Base-by-base conservation (phyloP, 2,797 vertebrate species). In the Lacerta bilineata region DNA sequence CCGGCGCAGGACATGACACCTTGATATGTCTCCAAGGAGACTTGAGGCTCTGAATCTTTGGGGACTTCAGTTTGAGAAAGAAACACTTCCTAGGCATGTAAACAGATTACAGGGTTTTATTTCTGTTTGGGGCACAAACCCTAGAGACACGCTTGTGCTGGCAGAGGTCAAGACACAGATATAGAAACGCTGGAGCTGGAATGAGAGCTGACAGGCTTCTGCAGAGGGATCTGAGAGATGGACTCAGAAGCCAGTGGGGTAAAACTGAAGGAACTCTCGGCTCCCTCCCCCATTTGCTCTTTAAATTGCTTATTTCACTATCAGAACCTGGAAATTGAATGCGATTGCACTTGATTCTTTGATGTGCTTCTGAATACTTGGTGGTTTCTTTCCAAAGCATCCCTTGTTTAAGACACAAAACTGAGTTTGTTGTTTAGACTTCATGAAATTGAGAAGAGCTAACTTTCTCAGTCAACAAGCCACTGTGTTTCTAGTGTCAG, bases 1-100 rank as follows among this genome's bases (percentile, higher is more conserved):
- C 66, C 46, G 71, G 15, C 66, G 25, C 59, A 85, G 83, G 83
- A 71, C 78, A 75, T 17, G 61, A 81, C 83, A 89, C 71, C 77
- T 89, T 85, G 88, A 89, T 89, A 80, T 81, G 77, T 85, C 88
- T 89, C 77, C 69, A 85, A 81, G 69, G 88, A 85, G 77, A 80
- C 59, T 85, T 25, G 33, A 81, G 74, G 43, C 8, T 55, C 71
- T 55, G 41, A 43, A 55, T 85, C 71, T 89, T 50, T 66, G 29
- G 83, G 88, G 78, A 85, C 36, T 85, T 89, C 83, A 85, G 59
- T n/a, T 66, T 81, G 15, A 85, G 80, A 89, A 85, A 85, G 77
- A 85, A 89, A 81, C 39, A 80, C 41, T 89, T 89, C 78, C 78
- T 81, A 46, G 59, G 41, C 84, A 89, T 81, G 83, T 89, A 81